These are phyloP conservation scores for Tinamus major DNA, from an alignment of 2,797 vertebrate species.

Conservation along the genomic window DNA sequence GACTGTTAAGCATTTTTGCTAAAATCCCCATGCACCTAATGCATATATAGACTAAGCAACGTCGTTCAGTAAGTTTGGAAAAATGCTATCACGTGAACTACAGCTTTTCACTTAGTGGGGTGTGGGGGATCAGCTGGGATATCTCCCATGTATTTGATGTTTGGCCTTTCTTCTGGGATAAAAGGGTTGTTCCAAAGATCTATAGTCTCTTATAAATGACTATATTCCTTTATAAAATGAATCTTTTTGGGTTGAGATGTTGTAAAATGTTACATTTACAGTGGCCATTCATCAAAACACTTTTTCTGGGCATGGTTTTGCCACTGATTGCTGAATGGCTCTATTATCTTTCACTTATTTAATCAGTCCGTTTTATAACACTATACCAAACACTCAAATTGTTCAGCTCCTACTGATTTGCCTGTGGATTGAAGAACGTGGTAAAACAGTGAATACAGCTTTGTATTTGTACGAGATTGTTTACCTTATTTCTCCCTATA, in stretches of 20 bases:
- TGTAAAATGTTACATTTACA: background rate
- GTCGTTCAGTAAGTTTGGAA: too few species aligned
- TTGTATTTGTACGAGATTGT: background rate
- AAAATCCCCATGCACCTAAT: too few species aligned
- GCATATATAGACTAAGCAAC: too few species aligned
- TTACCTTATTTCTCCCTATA: background rate
- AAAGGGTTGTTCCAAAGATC: background rate
- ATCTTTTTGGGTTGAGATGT: background rate
- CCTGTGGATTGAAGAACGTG: background rate
- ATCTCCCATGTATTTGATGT: fast-evolving
- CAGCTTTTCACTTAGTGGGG: background rate
- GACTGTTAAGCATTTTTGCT: too few species aligned
- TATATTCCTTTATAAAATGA: background rate
- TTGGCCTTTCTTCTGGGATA: background rate
- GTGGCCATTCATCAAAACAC: background rate
- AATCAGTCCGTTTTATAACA: background rate
- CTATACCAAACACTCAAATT: background rate
- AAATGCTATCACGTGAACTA: background rate
- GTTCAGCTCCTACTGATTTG: background rate
- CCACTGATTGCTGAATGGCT: background rate
- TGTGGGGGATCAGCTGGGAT: background rate
- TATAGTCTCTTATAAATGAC: background rate
- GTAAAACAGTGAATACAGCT: background rate
- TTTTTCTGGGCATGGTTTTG: background rate
- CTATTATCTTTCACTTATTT: background rate